These are phyloP conservation scores for Aptenodytes forsteri DNA, from an alignment of 2,113 vertebrate genomes.

Conservation along the genomic window DNA sequence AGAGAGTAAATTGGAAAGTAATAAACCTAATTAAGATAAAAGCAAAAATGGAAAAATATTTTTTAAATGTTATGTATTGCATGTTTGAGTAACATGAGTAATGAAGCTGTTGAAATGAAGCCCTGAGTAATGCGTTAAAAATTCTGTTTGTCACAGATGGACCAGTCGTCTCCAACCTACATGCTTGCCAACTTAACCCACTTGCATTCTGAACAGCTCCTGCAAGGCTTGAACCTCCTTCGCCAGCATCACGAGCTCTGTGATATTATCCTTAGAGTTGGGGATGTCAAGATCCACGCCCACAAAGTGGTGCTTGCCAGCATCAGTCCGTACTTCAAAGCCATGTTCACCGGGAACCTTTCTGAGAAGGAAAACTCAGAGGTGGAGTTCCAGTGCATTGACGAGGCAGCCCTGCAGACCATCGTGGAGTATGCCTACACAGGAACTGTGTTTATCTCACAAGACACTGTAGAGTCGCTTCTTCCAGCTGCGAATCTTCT, in stretches of 20 bases:
- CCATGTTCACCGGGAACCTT: slow-evolving; percentile 98
- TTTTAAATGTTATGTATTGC: fast-evolving
- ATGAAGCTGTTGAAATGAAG: not conserved
- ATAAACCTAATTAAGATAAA: not conserved
- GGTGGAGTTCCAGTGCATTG: slow-evolving; percentile 95
- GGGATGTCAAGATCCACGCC: slow-evolving; percentile 95
- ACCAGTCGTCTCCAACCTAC: slow-evolving; percentile 92
- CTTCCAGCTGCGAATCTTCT: slow-evolving; percentile 97
- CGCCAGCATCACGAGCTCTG: slow-evolving; percentile 96
- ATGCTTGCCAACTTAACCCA: slow-evolving; percentile 96
- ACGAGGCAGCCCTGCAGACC: slow-evolving; percentile 92
- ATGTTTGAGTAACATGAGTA: not conserved
- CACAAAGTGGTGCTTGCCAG: slow-evolving; percentile 97
- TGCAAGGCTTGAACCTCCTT: slow-evolving; percentile 96
- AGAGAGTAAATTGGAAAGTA: not conserved
- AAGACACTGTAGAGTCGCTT: slow-evolving; percentile 95
- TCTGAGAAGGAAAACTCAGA: slow-evolving; percentile 95
- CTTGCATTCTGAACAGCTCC: slow-evolving; percentile 95
- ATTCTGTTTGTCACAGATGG: slow-evolving; percentile 83
- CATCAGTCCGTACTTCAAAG: slow-evolving; percentile 99
- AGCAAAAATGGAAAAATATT: not conserved
- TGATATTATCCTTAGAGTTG: slow-evolving; percentile 92
- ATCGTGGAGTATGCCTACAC: slow-evolving; percentile 98
- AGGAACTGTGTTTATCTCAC: slow-evolving; percentile 94
- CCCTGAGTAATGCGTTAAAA: not conserved